Evolutionary conservation across 2,888 invertebrate genomes (phyloP).

Genomic region (Bibio marci): DNA sequence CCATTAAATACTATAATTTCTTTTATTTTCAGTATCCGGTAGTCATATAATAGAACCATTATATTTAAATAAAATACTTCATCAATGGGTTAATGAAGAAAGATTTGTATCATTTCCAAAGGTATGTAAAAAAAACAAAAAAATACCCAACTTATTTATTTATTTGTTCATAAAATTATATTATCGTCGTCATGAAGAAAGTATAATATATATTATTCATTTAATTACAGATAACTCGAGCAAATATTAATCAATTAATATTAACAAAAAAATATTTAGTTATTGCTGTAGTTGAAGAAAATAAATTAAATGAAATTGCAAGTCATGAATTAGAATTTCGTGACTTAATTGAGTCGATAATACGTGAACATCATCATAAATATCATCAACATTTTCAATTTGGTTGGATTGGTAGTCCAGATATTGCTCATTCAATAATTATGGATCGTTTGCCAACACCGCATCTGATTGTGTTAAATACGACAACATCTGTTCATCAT

Average conservation of each 20-base stretch:
- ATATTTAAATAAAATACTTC: conserved; percentile 50
- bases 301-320: conserved; percentile 64
- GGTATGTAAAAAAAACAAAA: conserved; percentile 25
- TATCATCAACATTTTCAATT: conserved; percentile 80
- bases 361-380: conserved; percentile 53
- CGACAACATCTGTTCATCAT: conserved; percentile 83
- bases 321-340: conserved; percentile 66
- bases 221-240: conserved; percentile 36
- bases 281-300: conserved; percentile 73
- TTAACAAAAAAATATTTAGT: conserved; percentile 75
- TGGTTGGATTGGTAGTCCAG: conserved; percentile 85
- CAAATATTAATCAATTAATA: conserved; percentile 68
- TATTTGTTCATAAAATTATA: too few species aligned
- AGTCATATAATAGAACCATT: conserved; percentile 28
- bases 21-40: conserved; percentile 6
- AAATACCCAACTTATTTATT: too few species aligned
- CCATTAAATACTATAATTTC: background rate
- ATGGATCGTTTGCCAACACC: conserved; percentile 74
- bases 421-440: conserved; percentile 84
- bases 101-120: conserved; percentile 79
- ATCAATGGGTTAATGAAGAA: conserved; percentile 79
- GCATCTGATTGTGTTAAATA: conserved; percentile 77
- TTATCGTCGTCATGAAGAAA: too few species aligned
- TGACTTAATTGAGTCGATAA: conserved; percentile 69
- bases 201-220: too few species aligned